phyloP scores from a whole-genome alignment of 2,888 invertebrate species.

The Ypsolopha sequella region DNA sequence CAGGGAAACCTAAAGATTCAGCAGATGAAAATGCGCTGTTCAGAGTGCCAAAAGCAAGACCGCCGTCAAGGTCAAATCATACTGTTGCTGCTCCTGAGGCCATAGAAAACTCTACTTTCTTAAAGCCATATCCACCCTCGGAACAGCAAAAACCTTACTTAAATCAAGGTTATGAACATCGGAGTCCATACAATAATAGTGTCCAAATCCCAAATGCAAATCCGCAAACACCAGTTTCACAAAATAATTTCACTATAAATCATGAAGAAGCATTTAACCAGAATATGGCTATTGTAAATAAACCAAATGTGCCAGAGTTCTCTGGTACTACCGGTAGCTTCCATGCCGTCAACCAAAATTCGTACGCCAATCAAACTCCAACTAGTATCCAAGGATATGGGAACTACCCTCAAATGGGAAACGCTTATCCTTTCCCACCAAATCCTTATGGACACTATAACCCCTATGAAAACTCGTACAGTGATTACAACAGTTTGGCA shows the following conservation, averaged over 20 bases:
- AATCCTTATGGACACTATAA: slow-evolving; percentile 64
- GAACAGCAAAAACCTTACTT: slow-evolving; percentile 41
- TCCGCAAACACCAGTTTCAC: slow-evolving; percentile 34
- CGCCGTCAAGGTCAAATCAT: slow-evolving; percentile 71
- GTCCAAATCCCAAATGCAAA: slow-evolving; percentile 23
- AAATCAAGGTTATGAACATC: slow-evolving; percentile 53
- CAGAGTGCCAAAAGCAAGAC: slow-evolving; percentile 74
- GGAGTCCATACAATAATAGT: slow-evolving; percentile 53
- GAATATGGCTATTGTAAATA: slow-evolving; percentile 30
- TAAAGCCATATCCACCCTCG: slow-evolving; percentile 74
- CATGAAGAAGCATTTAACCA: slow-evolving; percentile 44
- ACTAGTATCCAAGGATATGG: slow-evolving; percentile 46
- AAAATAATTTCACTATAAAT: slow-evolving; percentile 51
- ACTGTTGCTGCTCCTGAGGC: slow-evolving; percentile 58
- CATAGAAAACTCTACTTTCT: slow-evolving; percentile 67
- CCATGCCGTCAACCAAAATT: slow-evolving; percentile 47
- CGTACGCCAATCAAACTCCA: slow-evolving; percentile 46
- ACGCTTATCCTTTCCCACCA: slow-evolving; percentile 52
- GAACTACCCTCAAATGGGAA: slow-evolving; percentile 60
- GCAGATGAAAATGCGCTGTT: slow-evolving; percentile 68
- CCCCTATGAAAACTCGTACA: slow-evolving; percentile 64
- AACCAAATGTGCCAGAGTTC: slow-evolving; percentile 38
- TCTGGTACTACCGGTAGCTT: slow-evolving; percentile 52
- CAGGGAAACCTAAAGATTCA: slow-evolving; percentile 42
- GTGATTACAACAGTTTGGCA: slow-evolving; percentile 62